A percentile compares a stretch with the other conserved stretches of the same genome.
phyloP scores from a whole-genome alignment of 2,888 invertebrate species.

The Epinotia demarniana region DNA sequence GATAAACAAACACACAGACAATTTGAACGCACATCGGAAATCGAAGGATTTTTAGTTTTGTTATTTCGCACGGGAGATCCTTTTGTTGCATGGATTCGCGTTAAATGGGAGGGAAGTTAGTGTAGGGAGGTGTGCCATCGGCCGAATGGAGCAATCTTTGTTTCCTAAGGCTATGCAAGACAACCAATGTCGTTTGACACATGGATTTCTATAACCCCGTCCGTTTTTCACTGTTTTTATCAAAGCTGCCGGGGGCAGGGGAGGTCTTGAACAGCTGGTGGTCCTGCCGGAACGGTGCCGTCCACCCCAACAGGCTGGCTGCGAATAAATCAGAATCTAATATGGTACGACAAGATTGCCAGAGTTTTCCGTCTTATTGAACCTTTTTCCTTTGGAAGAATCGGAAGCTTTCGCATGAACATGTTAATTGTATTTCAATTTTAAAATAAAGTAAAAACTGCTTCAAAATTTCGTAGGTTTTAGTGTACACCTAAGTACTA shows the following conservation, averaged over 20 bases:
- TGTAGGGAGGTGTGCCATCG: slow-evolving; percentile 79
- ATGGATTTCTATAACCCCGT: slow-evolving; percentile 56
- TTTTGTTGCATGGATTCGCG: slow-evolving; percentile 82
- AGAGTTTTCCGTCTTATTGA: slow-evolving; percentile 78
- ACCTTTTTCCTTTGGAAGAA: slow-evolving; percentile 59
- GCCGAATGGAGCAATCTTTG: slow-evolving; percentile 80
- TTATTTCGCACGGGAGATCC: slow-evolving; percentile 81
- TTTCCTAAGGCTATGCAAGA: slow-evolving; percentile 78
- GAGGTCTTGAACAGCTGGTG: slow-evolving; percentile 63
- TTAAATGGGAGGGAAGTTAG: slow-evolving; percentile 84
- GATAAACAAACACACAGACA: slow-evolving; percentile 41
- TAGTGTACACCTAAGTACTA: not conserved
- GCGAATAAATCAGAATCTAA: slow-evolving; percentile 81
- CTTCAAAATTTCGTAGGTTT: not conserved
- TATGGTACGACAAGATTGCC: slow-evolving; percentile 76
- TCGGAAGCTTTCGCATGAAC: slow-evolving; percentile 29
- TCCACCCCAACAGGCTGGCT: slow-evolving; percentile 73
- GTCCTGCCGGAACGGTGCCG: slow-evolving; percentile 65
- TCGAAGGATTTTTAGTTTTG: slow-evolving; percentile 78
- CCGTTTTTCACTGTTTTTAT: slow-evolving; percentile 47
- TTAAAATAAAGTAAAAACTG: not conserved
- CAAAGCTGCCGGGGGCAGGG: slow-evolving; percentile 51
- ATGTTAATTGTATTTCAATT: slow-evolving; percentile 12
- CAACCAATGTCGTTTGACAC: slow-evolving; percentile 67
- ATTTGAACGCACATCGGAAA: slow-evolving; percentile 59